phyloP scores from a whole-genome alignment of 2,888 invertebrate species.

The Xestia c-nigrum region DNA sequence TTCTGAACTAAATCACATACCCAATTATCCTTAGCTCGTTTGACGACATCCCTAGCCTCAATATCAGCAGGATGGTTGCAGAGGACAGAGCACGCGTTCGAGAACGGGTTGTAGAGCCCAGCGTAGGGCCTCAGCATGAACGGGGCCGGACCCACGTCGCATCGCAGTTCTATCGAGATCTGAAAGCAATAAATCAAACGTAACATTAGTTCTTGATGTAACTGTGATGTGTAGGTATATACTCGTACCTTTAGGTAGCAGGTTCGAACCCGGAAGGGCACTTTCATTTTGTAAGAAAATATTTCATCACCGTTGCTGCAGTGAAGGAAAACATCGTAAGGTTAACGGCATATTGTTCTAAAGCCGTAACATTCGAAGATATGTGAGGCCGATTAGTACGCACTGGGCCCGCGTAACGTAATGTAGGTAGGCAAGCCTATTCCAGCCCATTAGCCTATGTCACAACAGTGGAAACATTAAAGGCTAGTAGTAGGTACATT shows the following conservation, averaged over 20 bases:
- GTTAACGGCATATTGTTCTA: neutral
- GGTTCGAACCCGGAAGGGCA: neutral
- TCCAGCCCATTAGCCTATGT: neutral
- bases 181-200: slow-evolving; percentile 62
- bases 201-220: neutral
- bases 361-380: neutral
- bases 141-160: slow-evolving; percentile 93
- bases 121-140: slow-evolving; percentile 94
- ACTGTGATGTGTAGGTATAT: neutral
- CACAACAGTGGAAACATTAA: neutral
- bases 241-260: neutral
- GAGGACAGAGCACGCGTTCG: slow-evolving; percentile 94
- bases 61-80: slow-evolving; percentile 96
- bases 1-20: slow-evolving; percentile 76
- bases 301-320: neutral
- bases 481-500: neutral
- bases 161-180: slow-evolving; percentile 86
- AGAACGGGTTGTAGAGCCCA: slow-evolving; percentile 95
- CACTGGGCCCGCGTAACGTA: neutral
- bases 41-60: slow-evolving; percentile 93
- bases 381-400: neutral
- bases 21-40: slow-evolving; percentile 93
- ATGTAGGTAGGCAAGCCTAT: neutral
- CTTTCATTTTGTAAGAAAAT: neutral
- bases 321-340: neutral